Conservation (phyloP, 2,888 invertebrate species). For the Steinernema scapterisci region DNA sequence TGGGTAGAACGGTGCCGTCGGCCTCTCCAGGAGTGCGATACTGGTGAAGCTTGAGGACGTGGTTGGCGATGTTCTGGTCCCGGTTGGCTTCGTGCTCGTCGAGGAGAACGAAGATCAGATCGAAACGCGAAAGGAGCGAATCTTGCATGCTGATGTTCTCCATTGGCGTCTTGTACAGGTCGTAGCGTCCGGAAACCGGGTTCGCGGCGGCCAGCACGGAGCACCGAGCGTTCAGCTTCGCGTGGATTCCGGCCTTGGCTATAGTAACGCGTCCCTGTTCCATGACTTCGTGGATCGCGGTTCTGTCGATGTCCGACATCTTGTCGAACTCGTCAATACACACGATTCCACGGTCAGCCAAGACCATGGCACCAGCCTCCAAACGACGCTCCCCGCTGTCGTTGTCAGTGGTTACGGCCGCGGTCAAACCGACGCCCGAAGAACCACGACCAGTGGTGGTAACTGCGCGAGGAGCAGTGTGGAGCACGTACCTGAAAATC, state of each 20-base stretch:
- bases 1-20: slow-evolving; percentile 78
- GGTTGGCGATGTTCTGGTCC: slow-evolving; percentile 90
- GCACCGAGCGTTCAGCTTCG: slow-evolving; percentile 93
- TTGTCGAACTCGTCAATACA: slow-evolving; percentile 95
- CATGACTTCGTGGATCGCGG: slow-evolving; percentile 99
- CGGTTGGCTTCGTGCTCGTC: slow-evolving; percentile 85
- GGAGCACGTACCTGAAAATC: slow-evolving; percentile 80
- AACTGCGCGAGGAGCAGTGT: slow-evolving; percentile 92
- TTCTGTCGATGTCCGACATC: slow-evolving; percentile 98
- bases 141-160: slow-evolving; percentile 99
- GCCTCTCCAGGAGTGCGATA: slow-evolving; percentile 90
- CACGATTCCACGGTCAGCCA: slow-evolving; percentile 95
- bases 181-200: slow-evolving; percentile 97
- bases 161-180: slow-evolving; percentile 99
- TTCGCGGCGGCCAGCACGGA: slow-evolving; percentile 98
- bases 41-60: slow-evolving; percentile 94
- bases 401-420: slow-evolving; percentile 93
- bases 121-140: slow-evolving; percentile 94
- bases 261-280: slow-evolving; percentile 95
- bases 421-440: slow-evolving; percentile 96
- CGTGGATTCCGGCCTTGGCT: slow-evolving; percentile 94
- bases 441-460: slow-evolving; percentile 96
- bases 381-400: slow-evolving; percentile 75
- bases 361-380: slow-evolving; percentile 97
- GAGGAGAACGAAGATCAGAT: slow-evolving; percentile 93